Evolutionary conservation across 2,113 vertebrate species (phyloP), one percentile per base, ranked within the genome.

Genomic region (Symphodus melops): DNA sequence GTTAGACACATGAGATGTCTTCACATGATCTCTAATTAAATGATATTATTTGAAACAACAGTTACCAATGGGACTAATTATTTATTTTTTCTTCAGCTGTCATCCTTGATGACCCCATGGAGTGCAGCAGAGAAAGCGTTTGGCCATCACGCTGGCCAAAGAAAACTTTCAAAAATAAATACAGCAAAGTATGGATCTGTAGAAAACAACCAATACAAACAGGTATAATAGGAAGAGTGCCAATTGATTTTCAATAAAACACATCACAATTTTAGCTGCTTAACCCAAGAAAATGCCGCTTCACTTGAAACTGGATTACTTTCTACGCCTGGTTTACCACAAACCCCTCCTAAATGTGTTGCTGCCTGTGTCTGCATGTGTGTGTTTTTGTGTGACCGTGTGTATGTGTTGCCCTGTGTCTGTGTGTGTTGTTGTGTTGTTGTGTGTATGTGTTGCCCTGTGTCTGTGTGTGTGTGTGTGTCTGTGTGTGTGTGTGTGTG

Each of bases 21-120:
- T 76, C 11, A 36, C 39, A 58, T 48, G 19, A 58, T 77, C 28
- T 64, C 13, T 8, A 33, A 59, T 16, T 48, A 21, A 72, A 25
- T 58, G 46, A 63, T 67, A 11, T 41, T 19, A 33, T 16, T 49
- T 70, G 48, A 70, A 67, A 65, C 20, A 44, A 11, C 56, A 21
- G 9, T 60, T 62, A 57, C 17, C 53, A 56, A 8, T 51, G 33
- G 36, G 39, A 17, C 71, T 68, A 48, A 46, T 46, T 64, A 53
- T 58, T 17, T 41, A 12, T 46, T 33, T 65, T 9, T 11, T 39
- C 20, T n/a, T 28, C 59, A 91, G 91, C 89, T 57, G 80, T 88
- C 88, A 97, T 99, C 87, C 94, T 99, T 78, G 97, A 99, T 71
- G 98, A 99, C 92, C 98, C 97, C n/a, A 99, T 99, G 98, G 98